Base-by-base conservation (phyloP, 92 coral and sea anemone genomes). In the Phenganax marumi region DNA sequence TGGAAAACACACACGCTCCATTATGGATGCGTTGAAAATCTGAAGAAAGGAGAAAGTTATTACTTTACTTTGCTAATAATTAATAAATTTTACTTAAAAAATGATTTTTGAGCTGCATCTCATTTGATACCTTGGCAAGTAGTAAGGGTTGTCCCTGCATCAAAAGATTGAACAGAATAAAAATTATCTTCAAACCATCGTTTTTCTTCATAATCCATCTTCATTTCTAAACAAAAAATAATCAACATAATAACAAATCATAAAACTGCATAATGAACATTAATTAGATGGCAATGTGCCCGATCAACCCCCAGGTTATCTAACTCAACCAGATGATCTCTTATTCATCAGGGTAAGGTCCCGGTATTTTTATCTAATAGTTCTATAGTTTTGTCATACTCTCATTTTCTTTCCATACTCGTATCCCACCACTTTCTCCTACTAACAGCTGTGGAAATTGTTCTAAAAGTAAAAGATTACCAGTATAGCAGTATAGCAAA, bases 371-470 rank as follows among this genome's bases (percentile, higher is more conserved):
- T 65, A 14, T 56, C 17, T 56, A 14, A 56, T 19, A 56, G 7
- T 56, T 14, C 2, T 14, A 56, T 19, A 14, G 2, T 14, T 19
- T 19, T 19, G 63, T 19, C 22, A 0, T 14, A 70, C 75, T 51
- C 10, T 13, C 25, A 19, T 68, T 25, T 12, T 56, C 47, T 46
- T 60, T 55, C 81, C 89, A 89, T 24, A 93, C 78, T 70, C 82
- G 86, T 26, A 92, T 83, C 3, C 98, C 97, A 49, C 98, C 97
- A 10, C 91, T 63, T 58, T 92, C 98, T 72, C 98, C 95, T 18
- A 95, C 85, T n/a, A 92, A 87, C 56, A 95, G 57, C 50, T 91
- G 80, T 47, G 92, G 95, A 82, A 84, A 77, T 84, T 86, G 90
- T 86, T 46, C 53, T 33, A 65, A 53, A 76, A 33, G 43, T 33